Evolutionary conservation across 2,797 vertebrate species (phyloP), one percentile per base, ranked within the genome.

Genomic region (Pseudochirops cupreus): DNA sequence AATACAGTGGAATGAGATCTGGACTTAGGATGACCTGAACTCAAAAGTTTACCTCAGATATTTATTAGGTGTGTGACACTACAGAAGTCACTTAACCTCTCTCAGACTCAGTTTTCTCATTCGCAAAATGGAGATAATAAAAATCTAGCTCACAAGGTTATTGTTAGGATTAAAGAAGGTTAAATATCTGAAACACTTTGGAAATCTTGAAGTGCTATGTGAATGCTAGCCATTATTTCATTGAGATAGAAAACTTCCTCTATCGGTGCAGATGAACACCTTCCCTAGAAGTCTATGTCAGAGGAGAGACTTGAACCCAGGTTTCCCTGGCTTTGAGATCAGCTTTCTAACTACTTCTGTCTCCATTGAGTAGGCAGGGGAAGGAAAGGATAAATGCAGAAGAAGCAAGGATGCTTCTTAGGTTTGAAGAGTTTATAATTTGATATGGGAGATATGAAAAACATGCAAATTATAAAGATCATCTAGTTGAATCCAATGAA

Each of bases 391-490:
- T 18, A 94, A 95, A 58, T 91, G 39, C 13, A 95, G 59, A 91
- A 29, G 24, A 54, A 94, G 46, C 12, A 33, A 55, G 62, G 54
- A 10, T 93, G 6, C 13, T 31, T 1, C 92, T 9, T 90, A 59
- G 28, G 14, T 67, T 39, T 31, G 11, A 92, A 21, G 18, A 52
- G 90, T 91, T 96, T 92, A 93, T 90, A 94, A 91, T 91, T 93
- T 92, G 91, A 33, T 87, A 14, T 50, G 55, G 29, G 33, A 24
- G 92, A 92, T 26, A 93, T 0, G 5, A 93, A 12, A 94, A 59
- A 52, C 5, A 1, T 9, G 4, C 16, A 74, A 9, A 9, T 74
- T 74, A 14, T 74, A 39, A 39, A 74, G 6, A 39, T 39, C n/a
- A 39, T 74, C 18, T 74, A 74, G n/a, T 39, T 39, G n/a, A 39